Evolutionary conservation across 1,140 invertebrate species (phyloP).

Genomic region (Drosophila teissieri): DNA sequence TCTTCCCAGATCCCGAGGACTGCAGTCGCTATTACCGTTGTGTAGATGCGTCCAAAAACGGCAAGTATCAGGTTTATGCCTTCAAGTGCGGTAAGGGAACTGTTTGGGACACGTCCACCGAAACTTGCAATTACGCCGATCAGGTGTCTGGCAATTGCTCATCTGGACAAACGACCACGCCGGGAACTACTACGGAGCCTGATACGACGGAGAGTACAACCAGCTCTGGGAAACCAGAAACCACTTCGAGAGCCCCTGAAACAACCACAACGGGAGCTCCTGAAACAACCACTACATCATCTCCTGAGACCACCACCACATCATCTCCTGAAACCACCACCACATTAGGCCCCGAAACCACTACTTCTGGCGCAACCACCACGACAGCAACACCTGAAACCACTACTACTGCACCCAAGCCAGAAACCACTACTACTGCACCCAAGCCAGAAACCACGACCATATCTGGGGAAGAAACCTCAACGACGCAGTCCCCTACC

Average conservation of each 20-base stretch:
- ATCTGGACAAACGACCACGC: conserved; percentile 56
- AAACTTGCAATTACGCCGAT: conserved; percentile 87
- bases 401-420: conserved; percentile 4
- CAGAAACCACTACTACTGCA: conserved; percentile 5
- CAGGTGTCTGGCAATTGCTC: conserved; percentile 73
- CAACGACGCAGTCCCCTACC: conserved; percentile 41
- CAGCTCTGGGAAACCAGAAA: conserved; percentile 21
- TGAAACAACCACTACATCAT: conserved; percentile 25
- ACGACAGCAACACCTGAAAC: too few relatives aligned
- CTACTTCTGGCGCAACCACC: conserved; percentile 29
- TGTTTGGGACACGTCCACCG: conserved; percentile 87
- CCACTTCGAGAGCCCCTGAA: conserved; percentile 51
- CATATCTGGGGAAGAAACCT: conserved; percentile 36
- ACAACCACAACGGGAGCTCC: background rate
- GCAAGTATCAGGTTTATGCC: conserved; percentile 86
- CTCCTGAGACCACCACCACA: background rate
- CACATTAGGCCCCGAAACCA: conserved; percentile 46
- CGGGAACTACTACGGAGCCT: conserved; percentile 17
- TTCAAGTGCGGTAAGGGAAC: conserved; percentile 88
- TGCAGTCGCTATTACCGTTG: conserved; percentile 90
- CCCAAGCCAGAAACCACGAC: conserved; percentile 35
- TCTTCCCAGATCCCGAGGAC: conserved; percentile 84
- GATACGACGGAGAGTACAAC: conserved; percentile 7
- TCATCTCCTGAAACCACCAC: conserved; percentile 27
- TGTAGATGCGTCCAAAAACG: conserved; percentile 86